Evolutionary conservation across 2,888 invertebrate genomes (phyloP).

Genomic region (Eupithecia insigniata): DNA sequence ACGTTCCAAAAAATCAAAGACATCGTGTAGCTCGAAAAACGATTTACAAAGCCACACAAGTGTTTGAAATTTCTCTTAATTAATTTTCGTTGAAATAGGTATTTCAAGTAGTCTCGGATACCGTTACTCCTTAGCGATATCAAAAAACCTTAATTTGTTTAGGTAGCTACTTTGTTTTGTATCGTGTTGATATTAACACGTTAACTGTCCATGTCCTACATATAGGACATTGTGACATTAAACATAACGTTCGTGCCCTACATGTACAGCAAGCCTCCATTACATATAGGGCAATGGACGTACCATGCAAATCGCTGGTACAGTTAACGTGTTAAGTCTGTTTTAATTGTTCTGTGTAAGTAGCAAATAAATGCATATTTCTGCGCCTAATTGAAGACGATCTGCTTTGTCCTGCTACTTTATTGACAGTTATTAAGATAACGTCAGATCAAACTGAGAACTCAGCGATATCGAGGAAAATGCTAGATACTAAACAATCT

Average conservation of each 20-base stretch:
- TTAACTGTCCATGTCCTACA: too few species aligned
- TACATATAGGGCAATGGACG: too few species aligned
- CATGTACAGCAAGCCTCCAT: too few species aligned
- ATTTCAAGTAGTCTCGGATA: constrained; percentile 9
- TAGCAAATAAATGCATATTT: constrained; percentile 7
- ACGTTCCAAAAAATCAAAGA: neutral
- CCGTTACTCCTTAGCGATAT: too few species aligned
- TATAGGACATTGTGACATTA: too few species aligned
- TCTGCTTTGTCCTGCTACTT: constrained; percentile 43
- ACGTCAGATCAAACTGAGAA: constrained; percentile 1
- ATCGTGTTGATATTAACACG: too few species aligned
- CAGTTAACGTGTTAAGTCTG: too few species aligned
- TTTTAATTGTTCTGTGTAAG: constrained; percentile 40
- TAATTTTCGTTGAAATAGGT: constrained; percentile 20
- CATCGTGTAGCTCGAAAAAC: neutral
- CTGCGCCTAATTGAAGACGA: constrained; percentile 9
- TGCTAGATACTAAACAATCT: constrained; percentile 12
- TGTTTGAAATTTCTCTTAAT: constrained; percentile 27
- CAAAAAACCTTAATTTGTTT: too few species aligned
- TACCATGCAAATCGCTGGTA: too few species aligned
- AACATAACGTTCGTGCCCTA: too few species aligned
- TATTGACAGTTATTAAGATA: constrained; percentile 32
- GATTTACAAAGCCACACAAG: neutral
- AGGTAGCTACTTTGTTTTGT: too few species aligned
- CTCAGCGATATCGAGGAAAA: neutral